Percentiles rank a stretch among this genome's conserved stretches.
These are phyloP conservation scores for Aulostomus chinensis DNA, from an alignment of 2,797 vertebrate species.

Conservation along the genomic window DNA sequence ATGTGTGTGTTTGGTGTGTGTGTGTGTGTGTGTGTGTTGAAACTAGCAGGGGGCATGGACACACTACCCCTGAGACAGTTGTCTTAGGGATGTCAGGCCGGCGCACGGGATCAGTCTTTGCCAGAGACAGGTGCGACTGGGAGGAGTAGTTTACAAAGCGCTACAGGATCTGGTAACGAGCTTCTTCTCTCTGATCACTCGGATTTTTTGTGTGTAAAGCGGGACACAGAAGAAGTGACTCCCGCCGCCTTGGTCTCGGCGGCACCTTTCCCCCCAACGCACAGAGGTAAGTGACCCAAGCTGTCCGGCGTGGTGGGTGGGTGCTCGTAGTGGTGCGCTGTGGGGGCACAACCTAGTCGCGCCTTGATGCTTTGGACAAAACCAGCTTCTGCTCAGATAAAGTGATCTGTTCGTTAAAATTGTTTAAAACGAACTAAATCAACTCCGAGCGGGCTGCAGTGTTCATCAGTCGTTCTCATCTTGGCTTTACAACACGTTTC, in stretches of 20 bases:
- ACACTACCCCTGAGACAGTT: conserved; percentile 78
- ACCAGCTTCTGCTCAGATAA: conserved; percentile 6
- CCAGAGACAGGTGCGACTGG: conserved; percentile 83
- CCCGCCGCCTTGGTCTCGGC: conserved; percentile 18
- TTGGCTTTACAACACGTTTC: conserved; percentile 7
- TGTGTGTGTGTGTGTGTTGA: conserved; percentile 32
- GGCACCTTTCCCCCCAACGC: conserved; percentile 41
- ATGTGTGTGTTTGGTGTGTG: conserved; percentile 36
- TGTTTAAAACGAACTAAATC: not conserved
- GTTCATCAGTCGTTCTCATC: not conserved
- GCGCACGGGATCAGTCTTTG: conserved; percentile 69
- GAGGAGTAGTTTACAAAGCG: conserved; percentile 75
- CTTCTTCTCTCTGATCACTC: conserved; percentile 39
- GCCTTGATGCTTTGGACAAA: conserved; percentile 38
- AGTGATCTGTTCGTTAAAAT: not conserved
- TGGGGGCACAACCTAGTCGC: conserved; percentile 29
- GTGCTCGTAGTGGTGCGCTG: conserved; percentile 36
- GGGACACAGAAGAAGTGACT: conserved; percentile 40
- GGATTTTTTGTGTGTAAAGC: conserved; percentile 5
- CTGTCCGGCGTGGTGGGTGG: conserved; percentile 43
- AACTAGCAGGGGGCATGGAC: conserved; percentile 50
- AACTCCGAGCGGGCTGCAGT: not conserved
- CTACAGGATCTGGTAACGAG: conserved; percentile 53
- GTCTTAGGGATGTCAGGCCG: conserved; percentile 80
- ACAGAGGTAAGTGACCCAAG: conserved; percentile 73